Conservation (phyloP, 2,113 vertebrate species). For the Meleagris gallopavo region DNA sequence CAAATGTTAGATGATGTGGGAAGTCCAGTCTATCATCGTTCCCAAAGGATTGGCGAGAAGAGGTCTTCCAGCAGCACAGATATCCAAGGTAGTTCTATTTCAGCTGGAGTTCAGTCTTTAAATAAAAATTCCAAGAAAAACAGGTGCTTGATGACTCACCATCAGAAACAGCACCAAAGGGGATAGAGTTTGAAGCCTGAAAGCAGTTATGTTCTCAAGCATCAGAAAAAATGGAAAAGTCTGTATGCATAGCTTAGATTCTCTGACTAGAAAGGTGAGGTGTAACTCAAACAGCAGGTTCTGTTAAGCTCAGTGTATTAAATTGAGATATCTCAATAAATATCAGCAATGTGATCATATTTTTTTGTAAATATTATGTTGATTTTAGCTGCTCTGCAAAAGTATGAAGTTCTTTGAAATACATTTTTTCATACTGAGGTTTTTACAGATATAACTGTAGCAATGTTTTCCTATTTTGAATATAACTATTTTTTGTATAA, state of each 20-base stretch:
- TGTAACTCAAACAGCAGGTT: background rate
- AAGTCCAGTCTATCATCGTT: constrained; percentile 76
- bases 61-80: constrained; percentile 87
- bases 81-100: constrained; percentile 83
- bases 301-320: background rate
- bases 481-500: background rate
- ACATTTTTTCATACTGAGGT: background rate
- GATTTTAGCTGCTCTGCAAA: background rate
- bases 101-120: background rate
- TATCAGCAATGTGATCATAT: background rate
- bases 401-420: background rate
- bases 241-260: background rate
- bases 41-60: constrained; percentile 85
- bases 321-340: background rate
- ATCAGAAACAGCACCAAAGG: background rate
- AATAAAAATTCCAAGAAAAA: background rate
- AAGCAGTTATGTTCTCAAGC: background rate
- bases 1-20: constrained; percentile 85
- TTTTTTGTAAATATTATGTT: background rate
- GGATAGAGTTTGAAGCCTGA: background rate
- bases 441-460: background rate
- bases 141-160: background rate
- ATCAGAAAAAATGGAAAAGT: background rate
- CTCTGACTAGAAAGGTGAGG: background rate
- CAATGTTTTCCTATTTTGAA: background rate